Base-by-base conservation (phyloP, 1,140 invertebrate genomes). In the Goniozus legneri region DNA sequence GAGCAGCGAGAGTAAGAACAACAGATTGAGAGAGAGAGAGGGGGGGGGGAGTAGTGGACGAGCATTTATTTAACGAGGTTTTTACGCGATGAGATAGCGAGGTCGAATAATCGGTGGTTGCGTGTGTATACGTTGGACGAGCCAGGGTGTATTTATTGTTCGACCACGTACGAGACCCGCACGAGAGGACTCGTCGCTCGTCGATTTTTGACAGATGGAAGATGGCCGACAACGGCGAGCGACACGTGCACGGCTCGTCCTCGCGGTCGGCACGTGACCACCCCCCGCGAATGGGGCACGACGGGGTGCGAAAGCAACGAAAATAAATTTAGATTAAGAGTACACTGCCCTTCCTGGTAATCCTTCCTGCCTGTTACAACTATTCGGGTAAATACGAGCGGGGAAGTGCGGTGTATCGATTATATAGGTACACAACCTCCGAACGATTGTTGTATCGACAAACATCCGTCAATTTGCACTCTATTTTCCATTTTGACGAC, bases 131-230 rank as follows among this genome's bases (percentile, higher is more conserved):
- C 49, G 42, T n/a, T n/a, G n/a, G n/a, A n/a, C n/a, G n/a, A n/a
- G n/a, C n/a, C n/a, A n/a, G n/a, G 44, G 21, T 46, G 20, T 20
- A 42, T 48, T 31, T 24, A 33, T 48, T 21, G 41, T 36, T 36
- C 32, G 55, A 27, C 19, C 54, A 58, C 54, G 56, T 50, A 58
- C 38, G n/a, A n/a, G 35, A 58, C 50, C 56, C 55, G 54, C 50
- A 58, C 55, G 19, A 30, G 37, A n/a, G n/a, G n/a, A n/a, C n/a
- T n/a, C n/a, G n/a, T n/a, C 22, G 8, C n/a, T 40, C 44, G 56
- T 58, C 56, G 56, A 58, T 58, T 58, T 58, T 58, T 58, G 56
- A 58, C 56, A 49, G 56, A 58, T 54, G 47, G 55, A 58, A 58
- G 56, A 58, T 54, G 50, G 44, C 47, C 50, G 18, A 18, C 45